phyloP scores from a whole-genome alignment of 2,113 vertebrate genomes.

The Prochilodus magdalenae region DNA sequence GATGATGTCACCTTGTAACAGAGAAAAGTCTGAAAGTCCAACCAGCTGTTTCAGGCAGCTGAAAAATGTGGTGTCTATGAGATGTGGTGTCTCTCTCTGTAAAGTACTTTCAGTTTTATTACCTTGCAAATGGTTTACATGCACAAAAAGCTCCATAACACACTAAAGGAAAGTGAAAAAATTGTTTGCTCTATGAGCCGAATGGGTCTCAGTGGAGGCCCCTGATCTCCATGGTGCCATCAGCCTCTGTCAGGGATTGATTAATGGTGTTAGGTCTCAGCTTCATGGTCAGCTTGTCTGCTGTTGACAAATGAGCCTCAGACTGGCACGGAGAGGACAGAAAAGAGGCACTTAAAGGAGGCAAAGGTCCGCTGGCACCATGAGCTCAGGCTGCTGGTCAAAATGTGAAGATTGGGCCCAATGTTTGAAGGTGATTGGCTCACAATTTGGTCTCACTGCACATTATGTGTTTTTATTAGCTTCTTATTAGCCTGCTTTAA shows the following conservation, averaged over 20 bases:
- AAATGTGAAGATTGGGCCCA: neutral
- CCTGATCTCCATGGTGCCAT: slow-evolving; percentile 23
- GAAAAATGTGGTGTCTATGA: no score
- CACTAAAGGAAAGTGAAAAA: no score
- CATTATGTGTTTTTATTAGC: neutral
- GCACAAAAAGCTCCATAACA: no score
- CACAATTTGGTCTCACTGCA: neutral
- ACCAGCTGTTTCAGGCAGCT: no score
- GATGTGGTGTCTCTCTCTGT: no score
- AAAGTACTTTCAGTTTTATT: no score
- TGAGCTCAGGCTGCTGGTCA: neutral
- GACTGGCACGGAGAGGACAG: slow-evolving; percentile 22
- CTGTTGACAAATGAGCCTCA: slow-evolving; percentile 41
- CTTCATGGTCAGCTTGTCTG: slow-evolving; percentile 26
- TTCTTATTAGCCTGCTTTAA: no score
- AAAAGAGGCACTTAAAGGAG: slow-evolving; percentile 29
- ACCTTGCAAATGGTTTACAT: no score
- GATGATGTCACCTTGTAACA: no score
- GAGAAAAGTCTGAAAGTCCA: no score
- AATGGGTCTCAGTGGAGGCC: neutral
- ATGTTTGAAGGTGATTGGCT: neutral
- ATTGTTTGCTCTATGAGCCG: neutral
- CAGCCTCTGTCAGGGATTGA: slow-evolving; percentile 41
- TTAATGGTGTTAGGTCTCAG: slow-evolving; percentile 31
- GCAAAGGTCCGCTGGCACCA: slow-evolving; percentile 27